Evolutionary conservation across 2,888 invertebrate genomes (phyloP), one percentile per base, ranked within the genome.

Genomic region (Drosophila monieri): DNA sequence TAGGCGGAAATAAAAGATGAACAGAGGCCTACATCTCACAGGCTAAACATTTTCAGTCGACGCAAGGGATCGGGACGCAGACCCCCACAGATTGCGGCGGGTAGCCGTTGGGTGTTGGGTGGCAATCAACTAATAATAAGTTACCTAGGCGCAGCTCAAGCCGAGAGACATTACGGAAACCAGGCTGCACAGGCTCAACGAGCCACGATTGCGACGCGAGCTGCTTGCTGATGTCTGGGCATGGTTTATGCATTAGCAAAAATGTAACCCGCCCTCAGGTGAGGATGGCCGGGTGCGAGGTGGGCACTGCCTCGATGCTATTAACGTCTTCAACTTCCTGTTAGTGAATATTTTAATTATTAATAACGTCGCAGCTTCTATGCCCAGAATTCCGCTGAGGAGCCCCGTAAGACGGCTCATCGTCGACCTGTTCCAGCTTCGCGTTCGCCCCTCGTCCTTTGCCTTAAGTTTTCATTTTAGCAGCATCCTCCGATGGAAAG

Each of bases 301-400:
- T 12, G 27, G 27, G 23, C 77, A 60, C 47, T 48, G 60, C 73
- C 83, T 71, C 76, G 79, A 70, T 74, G 67, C 80, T 85, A 88
- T 88, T 87, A 87, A 87, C 78, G 87, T 87, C 87, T 83, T 80
- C 87, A 85, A 87, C 86, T 88, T 88, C 83, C 85, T 87, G 87
- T 87, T 88, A 87, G 87, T 87, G 88, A 85, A 88, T 87, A 85
- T 87, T 85, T 87, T 88, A 88, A 88, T 87, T 88, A 87, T 88
- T 87, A 85, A 87, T 87, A 80, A 76, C 76, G 72, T 76, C 59
- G 59, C 59, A n/a, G 14, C n/a, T 18, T 15, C 48, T 21, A 14
- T 4, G 30, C 54, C 23, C 43, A 49, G 14, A 44, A 41, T 21
- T 41, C 57, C 30, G 57, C 62, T 70, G 58, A 70, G 55, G 25